These are phyloP conservation scores for Cydia strobilella DNA, from an alignment of 1,140 invertebrate species.

Conservation along the genomic window DNA sequence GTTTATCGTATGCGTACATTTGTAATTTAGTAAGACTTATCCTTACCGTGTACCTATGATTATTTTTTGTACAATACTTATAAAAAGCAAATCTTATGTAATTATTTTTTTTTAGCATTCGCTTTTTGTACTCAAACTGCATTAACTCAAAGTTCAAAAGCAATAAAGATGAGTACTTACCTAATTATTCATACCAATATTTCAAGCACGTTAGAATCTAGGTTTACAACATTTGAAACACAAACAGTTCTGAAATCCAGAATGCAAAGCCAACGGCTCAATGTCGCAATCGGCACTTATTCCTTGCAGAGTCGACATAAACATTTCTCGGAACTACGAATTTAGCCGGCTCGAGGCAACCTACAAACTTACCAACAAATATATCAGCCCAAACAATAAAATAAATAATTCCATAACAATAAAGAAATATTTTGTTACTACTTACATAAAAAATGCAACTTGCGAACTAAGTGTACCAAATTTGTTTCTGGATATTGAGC, in stretches of 20 bases:
- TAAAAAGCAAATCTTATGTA: neutral
- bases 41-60: too few species aligned
- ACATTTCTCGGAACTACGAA: constrained; percentile 63
- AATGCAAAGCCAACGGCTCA: constrained; percentile 56
- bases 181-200: constrained; percentile 6
- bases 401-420: too few species aligned
- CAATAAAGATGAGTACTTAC: neutral
- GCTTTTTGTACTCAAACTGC: neutral
- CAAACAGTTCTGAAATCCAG: constrained; percentile 71
- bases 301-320: constrained; percentile 60
- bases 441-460: too few species aligned
- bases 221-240: constrained; percentile 68
- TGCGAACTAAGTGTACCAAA: too few species aligned
- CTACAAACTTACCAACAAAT: constrained; percentile 31
- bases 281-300: constrained; percentile 65
- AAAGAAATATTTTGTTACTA: too few species aligned
- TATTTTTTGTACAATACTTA: neutral
- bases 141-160: constrained; percentile 16
- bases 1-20: constrained; percentile 9
- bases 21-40: neutral
- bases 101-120: neutral
- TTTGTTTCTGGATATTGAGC: too few species aligned
- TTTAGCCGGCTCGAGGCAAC: constrained; percentile 47
- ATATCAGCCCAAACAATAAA: too few species aligned
- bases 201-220: constrained; percentile 51